Base-by-base conservation (phyloP, 2,113 vertebrate genomes). In the Eonycteris spelaea region DNA sequence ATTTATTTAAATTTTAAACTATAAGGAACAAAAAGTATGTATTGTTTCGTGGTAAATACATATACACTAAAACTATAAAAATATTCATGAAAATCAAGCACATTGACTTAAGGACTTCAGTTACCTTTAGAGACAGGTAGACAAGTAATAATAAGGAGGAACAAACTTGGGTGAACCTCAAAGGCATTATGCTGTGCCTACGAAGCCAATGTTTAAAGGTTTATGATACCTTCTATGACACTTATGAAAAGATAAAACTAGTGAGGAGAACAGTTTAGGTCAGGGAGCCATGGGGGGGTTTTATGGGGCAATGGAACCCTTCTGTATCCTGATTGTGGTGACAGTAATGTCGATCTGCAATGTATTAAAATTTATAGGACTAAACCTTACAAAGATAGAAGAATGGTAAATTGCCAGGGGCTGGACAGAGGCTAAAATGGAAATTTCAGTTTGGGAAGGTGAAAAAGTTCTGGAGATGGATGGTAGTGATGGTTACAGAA, bases 1-100 rank as follows among this genome's bases (percentile, higher is more conserved):
- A 59, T 78, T 78, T 48, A 90, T 70, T 92, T 91, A 51, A 38
- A 59, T 73, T 59, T 78, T 71, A 87, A 90, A 78, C 70, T 59
- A 22, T 11, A 67, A 55, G 75, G 73, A 87, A 91, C n/a, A 68
- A 45, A 43, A 78, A 55, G 7, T 38, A 51, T 30, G 10, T 21
- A 73, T 24, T 93, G 43, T 83, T 83, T 95, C 21, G 4, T 71
- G 26, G 38, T 85, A 94, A 88, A 65, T 61, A 65, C 8, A 30
- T 40, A 78, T 51, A 61, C 3, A 75, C 57, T 84, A 45, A 84
- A 59, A 63, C n/a, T 67, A n/a, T 74, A 53, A 87, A 87, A 86
- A n/a, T 84, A 83, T 35, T 51, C 53, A 5, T 53, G 65, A 93
- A 53, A 91, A 30, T 86, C 53, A 53, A 95, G 22, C 55, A 84